phyloP scores from a whole-genome alignment of 1,140 invertebrate genomes.

The Drosophila neocordata region DNA sequence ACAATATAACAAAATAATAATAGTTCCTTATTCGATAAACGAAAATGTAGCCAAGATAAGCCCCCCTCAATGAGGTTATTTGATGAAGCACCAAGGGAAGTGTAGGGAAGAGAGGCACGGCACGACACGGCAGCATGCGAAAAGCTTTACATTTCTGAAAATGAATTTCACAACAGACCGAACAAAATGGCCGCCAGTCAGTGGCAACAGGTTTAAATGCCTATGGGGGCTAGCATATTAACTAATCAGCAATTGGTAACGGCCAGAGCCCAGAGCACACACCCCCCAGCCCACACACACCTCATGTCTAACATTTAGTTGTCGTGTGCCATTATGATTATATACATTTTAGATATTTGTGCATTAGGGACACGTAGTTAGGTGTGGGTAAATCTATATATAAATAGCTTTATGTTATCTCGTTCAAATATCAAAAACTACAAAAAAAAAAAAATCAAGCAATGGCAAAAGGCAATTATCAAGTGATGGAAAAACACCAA shows the following conservation, averaged over 20 bases:
- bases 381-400: background rate
- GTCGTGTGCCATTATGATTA: background rate
- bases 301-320: background rate
- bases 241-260: slow-evolving; percentile 63
- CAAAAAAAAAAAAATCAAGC: slow-evolving; percentile 25
- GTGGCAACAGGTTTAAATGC: slow-evolving; percentile 41
- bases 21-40: slow-evolving; percentile 39
- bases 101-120: too few species aligned
- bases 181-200: slow-evolving; percentile 53
- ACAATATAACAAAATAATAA: slow-evolving; percentile 11
- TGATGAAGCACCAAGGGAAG: too few species aligned
- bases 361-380: slow-evolving; percentile 10
- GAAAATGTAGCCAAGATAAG: slow-evolving; percentile 25
- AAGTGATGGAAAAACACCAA: slow-evolving; percentile 52
- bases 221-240: background rate
- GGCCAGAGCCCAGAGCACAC: too few species aligned
- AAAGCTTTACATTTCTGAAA: slow-evolving; percentile 47
- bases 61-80: background rate
- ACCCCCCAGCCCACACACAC: too few species aligned
- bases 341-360: slow-evolving; percentile 52
- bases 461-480: slow-evolving; percentile 64
- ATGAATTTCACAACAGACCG: slow-evolving; percentile 66
- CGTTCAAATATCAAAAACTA: slow-evolving; percentile 52
- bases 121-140: background rate
- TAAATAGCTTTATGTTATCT: slow-evolving; percentile 39